Conservation (phyloP, 2,113 vertebrate genomes). For the Phycodurus eques region DNA sequence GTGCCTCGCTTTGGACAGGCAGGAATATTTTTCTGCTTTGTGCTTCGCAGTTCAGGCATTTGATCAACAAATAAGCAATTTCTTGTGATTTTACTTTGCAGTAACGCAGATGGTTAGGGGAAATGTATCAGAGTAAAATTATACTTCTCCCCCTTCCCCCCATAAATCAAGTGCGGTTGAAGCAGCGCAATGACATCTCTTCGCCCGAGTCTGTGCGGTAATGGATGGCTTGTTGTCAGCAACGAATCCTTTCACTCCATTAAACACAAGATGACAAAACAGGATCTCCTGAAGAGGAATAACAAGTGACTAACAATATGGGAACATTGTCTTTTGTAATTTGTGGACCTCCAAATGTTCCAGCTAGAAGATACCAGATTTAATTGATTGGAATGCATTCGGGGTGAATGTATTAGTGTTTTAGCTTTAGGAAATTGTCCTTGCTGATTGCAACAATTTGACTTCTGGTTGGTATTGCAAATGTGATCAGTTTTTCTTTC, state of each 20-base stretch:
- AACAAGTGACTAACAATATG: constrained; percentile 5
- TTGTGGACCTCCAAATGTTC: not conserved
- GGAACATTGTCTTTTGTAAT: constrained; percentile 1
- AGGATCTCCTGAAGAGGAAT: constrained; percentile 12
- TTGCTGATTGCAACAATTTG: constrained; percentile 43
- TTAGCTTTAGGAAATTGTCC: constrained; percentile 27
- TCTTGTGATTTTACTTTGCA: no score
- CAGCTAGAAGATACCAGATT: constrained; percentile 3
- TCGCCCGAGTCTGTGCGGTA: constrained; percentile 33
- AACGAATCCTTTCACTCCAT: constrained; percentile 51
- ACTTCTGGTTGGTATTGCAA: constrained; percentile 36
- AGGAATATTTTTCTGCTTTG: no score
- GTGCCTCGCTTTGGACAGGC: no score
- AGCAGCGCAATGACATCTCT: constrained; percentile 38
- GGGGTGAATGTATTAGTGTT: constrained; percentile 10
- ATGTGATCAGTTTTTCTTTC: constrained; percentile 43
- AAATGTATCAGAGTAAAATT: no score
- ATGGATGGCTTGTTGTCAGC: constrained; percentile 51
- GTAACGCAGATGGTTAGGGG: no score
- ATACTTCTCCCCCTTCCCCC: not conserved
- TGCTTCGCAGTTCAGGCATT: not conserved
- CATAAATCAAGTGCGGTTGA: constrained; percentile 41
- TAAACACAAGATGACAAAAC: constrained; percentile 26
- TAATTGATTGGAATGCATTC: not conserved
- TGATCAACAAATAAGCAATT: no score